Conservation (phyloP, 2,888 invertebrate genomes). For the Dendrolimus pini region DNA sequence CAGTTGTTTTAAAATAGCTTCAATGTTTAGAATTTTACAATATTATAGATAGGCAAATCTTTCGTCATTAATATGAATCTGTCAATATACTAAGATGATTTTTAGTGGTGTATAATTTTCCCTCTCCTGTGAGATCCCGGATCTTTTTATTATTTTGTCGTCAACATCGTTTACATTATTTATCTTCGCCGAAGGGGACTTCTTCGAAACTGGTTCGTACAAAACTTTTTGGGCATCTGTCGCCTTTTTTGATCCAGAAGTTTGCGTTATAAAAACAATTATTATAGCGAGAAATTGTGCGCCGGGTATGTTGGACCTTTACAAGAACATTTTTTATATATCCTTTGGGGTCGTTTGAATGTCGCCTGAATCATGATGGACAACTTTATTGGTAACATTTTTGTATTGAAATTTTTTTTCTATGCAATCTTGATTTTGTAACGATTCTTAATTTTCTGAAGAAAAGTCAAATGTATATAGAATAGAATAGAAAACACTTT, state of each 20-base stretch:
- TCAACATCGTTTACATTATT: conserved; percentile 21
- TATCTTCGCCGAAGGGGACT: conserved; percentile 14
- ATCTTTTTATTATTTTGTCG: conserved; percentile 25
- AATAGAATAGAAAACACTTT: too few species aligned
- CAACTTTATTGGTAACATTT: too few species aligned
- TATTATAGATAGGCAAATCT: neutral
- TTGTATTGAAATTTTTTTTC: too few species aligned
- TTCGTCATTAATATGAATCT: conserved; percentile 13
- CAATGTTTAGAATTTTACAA: too few species aligned
- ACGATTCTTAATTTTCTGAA: too few species aligned
- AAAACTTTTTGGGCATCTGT: conserved; percentile 9
- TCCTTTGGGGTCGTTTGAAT: too few species aligned
- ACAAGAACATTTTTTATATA: neutral
- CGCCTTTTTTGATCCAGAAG: neutral
- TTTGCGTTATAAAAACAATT: neutral
- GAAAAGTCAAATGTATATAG: too few species aligned
- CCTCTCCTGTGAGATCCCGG: conserved; percentile 16
- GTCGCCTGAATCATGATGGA: too few species aligned
- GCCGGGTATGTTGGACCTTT: neutral
- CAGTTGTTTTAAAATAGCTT: too few species aligned
- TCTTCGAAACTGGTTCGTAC: neutral
- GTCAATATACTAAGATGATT: conserved; percentile 25
- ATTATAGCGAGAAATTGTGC: neutral
- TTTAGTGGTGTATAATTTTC: conserved; percentile 21
- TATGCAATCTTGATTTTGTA: too few species aligned